These are phyloP conservation scores for Conistra vaccinii DNA, from an alignment of 2,888 invertebrate species.

Conservation along the genomic window DNA sequence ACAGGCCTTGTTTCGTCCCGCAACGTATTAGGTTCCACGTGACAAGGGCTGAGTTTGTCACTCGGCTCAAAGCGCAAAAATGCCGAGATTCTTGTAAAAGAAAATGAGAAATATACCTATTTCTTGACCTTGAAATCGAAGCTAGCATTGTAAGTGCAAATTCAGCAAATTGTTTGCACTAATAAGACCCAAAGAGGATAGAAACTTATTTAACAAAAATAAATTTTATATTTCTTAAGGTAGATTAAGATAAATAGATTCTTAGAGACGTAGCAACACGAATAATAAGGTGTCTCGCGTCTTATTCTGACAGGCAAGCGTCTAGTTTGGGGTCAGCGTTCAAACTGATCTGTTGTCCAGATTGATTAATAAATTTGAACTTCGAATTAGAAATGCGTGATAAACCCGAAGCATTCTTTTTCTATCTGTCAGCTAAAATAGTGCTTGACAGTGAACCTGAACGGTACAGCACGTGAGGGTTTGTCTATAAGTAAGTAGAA, in stretches of 20 bases:
- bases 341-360: no score
- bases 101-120: slow-evolving; percentile 12
- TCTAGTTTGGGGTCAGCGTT: no score
- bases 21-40: background rate
- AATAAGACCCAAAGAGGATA: background rate
- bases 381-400: background rate
- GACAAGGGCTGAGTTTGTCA: background rate
- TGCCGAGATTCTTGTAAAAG: slow-evolving; percentile 1
- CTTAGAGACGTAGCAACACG: background rate
- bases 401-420: background rate
- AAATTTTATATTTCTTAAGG: no score
- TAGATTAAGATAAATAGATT: background rate
- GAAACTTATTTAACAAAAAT: no score
- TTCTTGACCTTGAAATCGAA: slow-evolving; percentile 16
- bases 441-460: no score
- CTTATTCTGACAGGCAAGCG: no score
- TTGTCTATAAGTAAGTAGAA: no score
- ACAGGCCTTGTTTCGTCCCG: background rate
- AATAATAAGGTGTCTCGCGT: background rate
- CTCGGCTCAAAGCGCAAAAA: slow-evolving; percentile 1
- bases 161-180: background rate
- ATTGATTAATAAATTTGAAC: no score
- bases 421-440: background rate
- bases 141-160: background rate
- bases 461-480: no score